These are phyloP conservation scores for Eilema sororculum DNA, from an alignment of 2,888 invertebrate species.

Conservation along the genomic window DNA sequence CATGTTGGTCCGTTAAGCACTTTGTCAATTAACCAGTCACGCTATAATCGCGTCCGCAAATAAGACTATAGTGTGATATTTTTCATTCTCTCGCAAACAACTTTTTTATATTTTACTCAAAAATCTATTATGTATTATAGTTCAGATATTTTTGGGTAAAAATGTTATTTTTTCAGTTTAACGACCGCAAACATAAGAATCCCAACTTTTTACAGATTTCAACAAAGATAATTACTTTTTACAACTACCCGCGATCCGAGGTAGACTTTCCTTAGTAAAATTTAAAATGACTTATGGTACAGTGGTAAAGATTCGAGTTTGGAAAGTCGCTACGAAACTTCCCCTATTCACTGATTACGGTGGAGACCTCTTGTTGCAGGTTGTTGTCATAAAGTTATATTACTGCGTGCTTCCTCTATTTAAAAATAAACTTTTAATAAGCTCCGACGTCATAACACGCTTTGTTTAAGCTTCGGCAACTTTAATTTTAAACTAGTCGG, in stretches of 20 bases:
- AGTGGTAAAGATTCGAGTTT: conserved; percentile 31
- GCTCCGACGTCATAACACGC: conserved; percentile 55
- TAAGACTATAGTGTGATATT: neutral
- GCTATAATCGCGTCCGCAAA: neutral
- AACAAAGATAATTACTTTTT: too few species aligned
- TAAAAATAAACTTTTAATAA: conserved; percentile 67
- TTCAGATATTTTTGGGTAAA: too few species aligned
- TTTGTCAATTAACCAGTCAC: neutral
- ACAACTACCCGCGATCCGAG: neutral
- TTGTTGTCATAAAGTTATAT: conserved; percentile 68
- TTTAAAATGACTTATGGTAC: conserved; percentile 42
- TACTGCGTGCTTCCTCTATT: conserved; percentile 60
- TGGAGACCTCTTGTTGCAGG: conserved; percentile 53
- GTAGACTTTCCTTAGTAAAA: conserved; percentile 15
- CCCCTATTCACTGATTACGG: conserved; percentile 58
- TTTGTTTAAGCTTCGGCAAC: conserved; percentile 51
- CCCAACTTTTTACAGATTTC: too few species aligned
- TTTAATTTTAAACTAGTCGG: conserved; percentile 38
- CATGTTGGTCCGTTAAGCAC: neutral
- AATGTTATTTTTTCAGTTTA: too few species aligned
- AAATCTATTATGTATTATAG: too few species aligned
- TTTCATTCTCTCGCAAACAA: too few species aligned
- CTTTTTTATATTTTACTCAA: too few species aligned
- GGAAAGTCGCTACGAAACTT: conserved; percentile 45
- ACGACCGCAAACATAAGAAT: too few species aligned